Percentiles rank a stretch among this genome's conserved stretches.
These are phyloP conservation scores for Opisthocomus hoazin DNA, from an alignment of 2,113 vertebrate genomes.

Conservation along the genomic window DNA sequence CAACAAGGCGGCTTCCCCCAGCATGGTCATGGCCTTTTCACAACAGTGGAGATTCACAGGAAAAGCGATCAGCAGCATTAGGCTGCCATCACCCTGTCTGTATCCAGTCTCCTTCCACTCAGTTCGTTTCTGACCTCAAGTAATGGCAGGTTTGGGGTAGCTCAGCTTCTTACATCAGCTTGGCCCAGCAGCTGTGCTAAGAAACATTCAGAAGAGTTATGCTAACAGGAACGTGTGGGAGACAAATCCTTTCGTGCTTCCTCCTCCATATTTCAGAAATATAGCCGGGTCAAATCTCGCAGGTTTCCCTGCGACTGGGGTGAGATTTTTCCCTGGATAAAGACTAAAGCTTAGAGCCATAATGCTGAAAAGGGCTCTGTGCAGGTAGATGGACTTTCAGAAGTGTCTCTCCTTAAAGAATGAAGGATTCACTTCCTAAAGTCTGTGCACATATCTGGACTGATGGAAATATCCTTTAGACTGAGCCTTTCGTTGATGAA, in stretches of 20 bases:
- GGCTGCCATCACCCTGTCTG: not conserved
- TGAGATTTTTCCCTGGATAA: not conserved
- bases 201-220: not conserved
- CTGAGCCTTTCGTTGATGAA: not conserved
- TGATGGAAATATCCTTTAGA: not conserved
- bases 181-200: not conserved
- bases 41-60: not conserved
- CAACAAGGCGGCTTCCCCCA: not conserved
- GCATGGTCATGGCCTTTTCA: not conserved
- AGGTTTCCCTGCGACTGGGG: not conserved
- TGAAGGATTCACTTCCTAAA: not conserved
- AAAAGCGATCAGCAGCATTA: not conserved
- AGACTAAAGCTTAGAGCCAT: not conserved
- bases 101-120: not conserved
- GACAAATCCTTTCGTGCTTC: not conserved
- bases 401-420: not conserved
- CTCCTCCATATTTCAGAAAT: not conserved
- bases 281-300: not conserved
- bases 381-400: not conserved
- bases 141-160: not conserved
- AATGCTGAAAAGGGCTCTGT: not conserved
- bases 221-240: not conserved
- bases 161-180: not conserved
- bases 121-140: not conserved
- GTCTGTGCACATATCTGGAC: not conserved